Conservation (phyloP, 1,140 invertebrate genomes). For the Macrocentrus cingulum region DNA sequence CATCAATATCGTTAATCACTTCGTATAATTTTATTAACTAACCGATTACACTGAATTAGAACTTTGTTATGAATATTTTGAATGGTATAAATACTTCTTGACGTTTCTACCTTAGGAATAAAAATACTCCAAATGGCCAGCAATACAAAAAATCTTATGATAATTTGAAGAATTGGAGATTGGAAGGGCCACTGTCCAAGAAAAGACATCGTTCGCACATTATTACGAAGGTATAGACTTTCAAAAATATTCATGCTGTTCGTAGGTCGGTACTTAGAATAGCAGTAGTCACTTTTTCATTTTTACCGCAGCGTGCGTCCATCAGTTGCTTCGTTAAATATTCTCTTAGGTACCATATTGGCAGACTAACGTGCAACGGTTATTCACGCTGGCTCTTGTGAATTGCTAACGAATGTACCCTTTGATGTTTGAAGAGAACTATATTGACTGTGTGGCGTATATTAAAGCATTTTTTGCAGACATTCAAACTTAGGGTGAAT, state of each 20-base stretch:
- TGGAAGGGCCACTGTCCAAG: constrained; percentile 24
- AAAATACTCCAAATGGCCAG: background rate
- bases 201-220: background rate
- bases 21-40: constrained; percentile 22
- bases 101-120: background rate
- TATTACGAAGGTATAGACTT: constrained; percentile 9
- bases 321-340: no score
- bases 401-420: no score
- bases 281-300: no score
- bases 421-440: no score
- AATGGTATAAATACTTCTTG: background rate
- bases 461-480: no score
- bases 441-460: no score
- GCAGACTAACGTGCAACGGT: no score
- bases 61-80: background rate
- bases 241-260: constrained; percentile 15
- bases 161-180: background rate
- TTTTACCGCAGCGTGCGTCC: no score
- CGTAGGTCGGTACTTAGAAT: background rate
- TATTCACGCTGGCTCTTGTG: no score
- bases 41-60: background rate
- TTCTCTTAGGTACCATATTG: no score
- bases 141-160: background rate
- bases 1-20: constrained; percentile 6
- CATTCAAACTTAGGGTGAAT: no score